Evolutionary conservation across 2,888 invertebrate species (phyloP).

Genomic region (Uloborus plumipes): DNA sequence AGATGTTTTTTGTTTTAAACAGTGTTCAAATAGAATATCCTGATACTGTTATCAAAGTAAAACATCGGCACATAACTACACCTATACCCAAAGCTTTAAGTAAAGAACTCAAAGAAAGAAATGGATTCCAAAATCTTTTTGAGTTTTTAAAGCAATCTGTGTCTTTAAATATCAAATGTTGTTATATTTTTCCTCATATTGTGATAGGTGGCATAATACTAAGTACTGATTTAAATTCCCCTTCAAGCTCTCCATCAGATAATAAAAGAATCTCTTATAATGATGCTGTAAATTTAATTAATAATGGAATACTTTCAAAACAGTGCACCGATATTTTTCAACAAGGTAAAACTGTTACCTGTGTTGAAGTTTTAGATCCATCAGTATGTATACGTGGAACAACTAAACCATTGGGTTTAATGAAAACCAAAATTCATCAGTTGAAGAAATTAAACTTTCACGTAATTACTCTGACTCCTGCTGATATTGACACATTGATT

Average conservation of each 20-base stretch:
- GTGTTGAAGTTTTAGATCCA: constrained; percentile 57
- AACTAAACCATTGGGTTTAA: constrained; percentile 34
- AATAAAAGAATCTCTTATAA: not conserved
- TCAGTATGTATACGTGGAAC: constrained; percentile 27
- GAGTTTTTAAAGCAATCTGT: constrained; percentile 18
- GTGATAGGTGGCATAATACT: constrained; percentile 49
- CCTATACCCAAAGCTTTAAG: constrained; percentile 40
- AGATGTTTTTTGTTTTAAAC: constrained; percentile 44
- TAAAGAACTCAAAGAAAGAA: constrained; percentile 44
- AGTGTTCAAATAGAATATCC: constrained; percentile 53
- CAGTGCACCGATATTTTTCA: constrained; percentile 9
- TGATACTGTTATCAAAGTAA: not conserved
- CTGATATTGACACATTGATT: constrained; percentile 19
- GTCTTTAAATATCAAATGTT: constrained; percentile 17
- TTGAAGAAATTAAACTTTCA: constrained; percentile 37
- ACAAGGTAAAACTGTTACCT: constrained; percentile 17
- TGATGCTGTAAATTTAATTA: constrained; percentile 3
- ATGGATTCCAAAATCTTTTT: constrained; percentile 31
- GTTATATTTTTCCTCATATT: constrained; percentile 60
- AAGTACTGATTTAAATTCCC: not conserved
- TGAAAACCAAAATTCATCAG: constrained; percentile 57
- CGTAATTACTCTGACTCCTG: constrained; percentile 36
- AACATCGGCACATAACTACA: constrained; percentile 1
- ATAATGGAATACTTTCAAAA: constrained; percentile 33
- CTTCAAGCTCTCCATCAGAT: no score